Conservation (phyloP, 2,113 vertebrate species). For the Fukomys damarensis region DNA sequence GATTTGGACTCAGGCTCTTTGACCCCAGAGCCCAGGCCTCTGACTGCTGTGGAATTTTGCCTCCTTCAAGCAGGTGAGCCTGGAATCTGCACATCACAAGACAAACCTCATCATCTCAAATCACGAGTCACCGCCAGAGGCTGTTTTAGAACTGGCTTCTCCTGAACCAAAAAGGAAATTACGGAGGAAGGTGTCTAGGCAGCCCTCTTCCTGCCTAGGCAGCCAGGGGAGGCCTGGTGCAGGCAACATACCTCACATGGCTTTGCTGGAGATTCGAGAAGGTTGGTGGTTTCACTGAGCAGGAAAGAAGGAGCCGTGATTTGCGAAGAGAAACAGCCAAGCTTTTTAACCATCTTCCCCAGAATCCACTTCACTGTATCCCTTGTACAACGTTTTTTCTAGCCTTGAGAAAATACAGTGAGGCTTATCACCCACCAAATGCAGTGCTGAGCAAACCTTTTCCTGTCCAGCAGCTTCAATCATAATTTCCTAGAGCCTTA, state of each 20-base stretch:
- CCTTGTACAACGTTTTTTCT: not conserved
- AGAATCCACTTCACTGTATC: not conserved
- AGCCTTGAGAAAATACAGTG: not conserved
- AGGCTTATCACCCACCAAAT: not conserved
- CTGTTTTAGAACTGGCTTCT: not conserved
- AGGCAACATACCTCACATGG: not conserved
- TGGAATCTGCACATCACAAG: not conserved
- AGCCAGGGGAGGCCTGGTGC: conserved; percentile 9
- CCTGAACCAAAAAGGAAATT: not conserved
- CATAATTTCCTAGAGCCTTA: not conserved
- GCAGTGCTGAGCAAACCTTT: not conserved
- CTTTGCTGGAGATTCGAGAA: not conserved
- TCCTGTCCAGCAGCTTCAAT: not conserved
- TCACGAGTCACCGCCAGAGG: not conserved
- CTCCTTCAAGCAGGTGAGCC: not conserved
- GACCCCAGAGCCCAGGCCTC: not conserved
- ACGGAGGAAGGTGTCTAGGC: not conserved
- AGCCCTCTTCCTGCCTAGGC: not conserved
- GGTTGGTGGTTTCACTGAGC: not conserved
- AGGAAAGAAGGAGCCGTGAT: not conserved
- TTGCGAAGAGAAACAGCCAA: conserved; percentile 19
- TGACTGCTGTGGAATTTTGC: not conserved
- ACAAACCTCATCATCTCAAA: not conserved
- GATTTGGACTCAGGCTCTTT: not conserved
- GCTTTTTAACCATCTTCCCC: not conserved